A percentile compares a stretch with the other conserved stretches of the same genome.
Evolutionary conservation across 1,140 invertebrate genomes (phyloP).

Genomic region (Anagrus nilaparvatae): DNA sequence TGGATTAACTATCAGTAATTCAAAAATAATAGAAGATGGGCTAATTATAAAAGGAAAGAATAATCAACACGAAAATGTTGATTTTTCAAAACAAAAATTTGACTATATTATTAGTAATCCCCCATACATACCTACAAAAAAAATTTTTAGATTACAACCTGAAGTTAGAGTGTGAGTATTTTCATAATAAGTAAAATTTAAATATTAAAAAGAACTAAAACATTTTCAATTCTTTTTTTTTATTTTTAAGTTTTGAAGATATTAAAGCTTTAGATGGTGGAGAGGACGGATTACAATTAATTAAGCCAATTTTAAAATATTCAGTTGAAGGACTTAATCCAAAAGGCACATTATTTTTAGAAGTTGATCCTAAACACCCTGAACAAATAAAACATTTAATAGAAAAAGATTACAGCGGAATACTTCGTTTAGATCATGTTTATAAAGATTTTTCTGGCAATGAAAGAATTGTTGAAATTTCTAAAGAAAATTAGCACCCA

Average conservation of each 20-base stretch:
- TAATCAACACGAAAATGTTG: conserved; percentile 24
- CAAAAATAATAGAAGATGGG: conserved; percentile 36
- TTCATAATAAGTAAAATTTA: not conserved
- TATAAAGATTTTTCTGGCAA: conserved; percentile 48
- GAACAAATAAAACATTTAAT: conserved; percentile 42
- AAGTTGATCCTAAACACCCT: conserved; percentile 49
- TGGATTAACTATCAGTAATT: conserved; percentile 41
- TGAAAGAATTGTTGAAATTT: conserved; percentile 50
- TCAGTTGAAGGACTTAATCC: conserved; percentile 39
- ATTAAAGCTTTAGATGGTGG: conserved; percentile 52
- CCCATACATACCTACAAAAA: conserved; percentile 49
- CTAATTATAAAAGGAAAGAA: conserved; percentile 15
- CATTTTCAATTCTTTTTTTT: conserved; percentile 5
- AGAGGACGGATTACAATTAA: conserved; percentile 47
- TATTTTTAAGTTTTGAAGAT: conserved; percentile 49
- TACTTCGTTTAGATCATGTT: conserved; percentile 37
- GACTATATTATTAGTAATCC: conserved; percentile 58
- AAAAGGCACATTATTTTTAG: conserved; percentile 46
- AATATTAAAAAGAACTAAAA: not conserved
- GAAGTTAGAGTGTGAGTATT: conserved; percentile 13
- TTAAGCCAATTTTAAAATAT: conserved; percentile 46
- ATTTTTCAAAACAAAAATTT: conserved; percentile 32
- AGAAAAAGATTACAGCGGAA: conserved; percentile 33
- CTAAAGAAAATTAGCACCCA: no score
- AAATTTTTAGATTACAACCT: conserved; percentile 40